Conservation (phyloP, 1,140 invertebrate species). For the Drosophila pseudoananassae region DNA sequence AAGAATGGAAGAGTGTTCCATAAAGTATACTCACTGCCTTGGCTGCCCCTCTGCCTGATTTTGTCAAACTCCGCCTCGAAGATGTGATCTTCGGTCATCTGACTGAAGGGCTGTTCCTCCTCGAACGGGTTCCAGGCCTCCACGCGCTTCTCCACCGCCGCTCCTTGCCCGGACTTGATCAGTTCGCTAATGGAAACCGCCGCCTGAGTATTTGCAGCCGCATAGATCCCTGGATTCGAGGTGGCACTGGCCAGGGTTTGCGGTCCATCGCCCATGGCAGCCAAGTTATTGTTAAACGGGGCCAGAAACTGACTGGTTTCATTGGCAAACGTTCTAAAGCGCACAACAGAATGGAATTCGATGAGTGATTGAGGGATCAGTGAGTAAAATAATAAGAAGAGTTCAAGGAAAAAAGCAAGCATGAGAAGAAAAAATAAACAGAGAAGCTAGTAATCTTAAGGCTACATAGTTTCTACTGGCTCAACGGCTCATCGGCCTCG, state of each 20-base stretch:
- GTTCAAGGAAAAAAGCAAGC: slow-evolving; percentile 12
- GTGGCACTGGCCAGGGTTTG: slow-evolving; percentile 57
- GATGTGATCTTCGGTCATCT: slow-evolving; percentile 92
- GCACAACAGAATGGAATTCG: slow-evolving; percentile 34
- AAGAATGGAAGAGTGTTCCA: neutral
- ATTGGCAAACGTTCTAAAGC: slow-evolving; percentile 88
- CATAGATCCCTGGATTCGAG: slow-evolving; percentile 75
- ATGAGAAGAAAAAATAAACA: slow-evolving; percentile 21
- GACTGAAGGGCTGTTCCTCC: slow-evolving; percentile 90
- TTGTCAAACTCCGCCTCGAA: slow-evolving; percentile 95
- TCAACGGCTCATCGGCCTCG: slow-evolving; percentile 51
- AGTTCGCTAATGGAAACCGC: slow-evolving; percentile 75
- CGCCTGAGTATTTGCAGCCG: slow-evolving; percentile 36
- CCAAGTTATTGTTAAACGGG: slow-evolving; percentile 86
- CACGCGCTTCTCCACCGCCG: slow-evolving; percentile 72
- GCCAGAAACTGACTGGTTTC: slow-evolving; percentile 91
- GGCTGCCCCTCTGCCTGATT: slow-evolving; percentile 90
- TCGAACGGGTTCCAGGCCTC: slow-evolving; percentile 93
- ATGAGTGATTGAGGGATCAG: slow-evolving; percentile 24
- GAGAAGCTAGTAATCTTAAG: slow-evolving; percentile 30
- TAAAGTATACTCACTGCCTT: slow-evolving; percentile 88
- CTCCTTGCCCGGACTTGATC: slow-evolving; percentile 39
- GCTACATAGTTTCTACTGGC: slow-evolving; percentile 60
- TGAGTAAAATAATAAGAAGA: slow-evolving; percentile 11
- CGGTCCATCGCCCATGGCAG: slow-evolving; percentile 55